Base-by-base conservation (phyloP, 1,140 invertebrate genomes). In the Conus ventricosus region DNA sequence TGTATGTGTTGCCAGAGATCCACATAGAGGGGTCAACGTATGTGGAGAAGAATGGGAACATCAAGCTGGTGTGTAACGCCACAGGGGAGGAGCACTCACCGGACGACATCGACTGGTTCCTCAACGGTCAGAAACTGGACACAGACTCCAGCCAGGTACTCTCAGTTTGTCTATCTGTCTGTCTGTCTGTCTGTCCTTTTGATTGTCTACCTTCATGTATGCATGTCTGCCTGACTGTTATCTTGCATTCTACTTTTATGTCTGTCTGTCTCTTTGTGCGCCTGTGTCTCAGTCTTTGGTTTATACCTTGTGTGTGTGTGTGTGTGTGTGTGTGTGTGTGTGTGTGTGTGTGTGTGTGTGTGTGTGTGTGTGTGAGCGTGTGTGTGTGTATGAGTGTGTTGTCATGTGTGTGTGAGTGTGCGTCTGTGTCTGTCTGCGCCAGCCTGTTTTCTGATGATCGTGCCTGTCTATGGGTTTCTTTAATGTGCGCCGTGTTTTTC, bases 61-160 rank as follows among this genome's bases (percentile, higher is more conserved):
- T 94, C 27, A 55, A 88, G 27, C 89, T 94, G 71, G 89, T 91
- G 84, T 94, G 94, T 87, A 94, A 94, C 88, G 93, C 93, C 11
- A 92, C 93, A 25, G 94, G 94, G 0, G 90, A 91, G 54, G 91
- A 92, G 3, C 91, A 93, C 80, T 90, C 93, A 0, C 93, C 94
- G 17, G 92, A 92, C 60, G 89, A 92, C 51, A 88, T 94, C 17
- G 92, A 93, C 85, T 94, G 94, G 94, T 94, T 93, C 90, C 91
- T 92, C 84, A 92, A 93, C 84, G 93, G 93, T 1, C 89, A 91
- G 57, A 91, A 91, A 87, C 91, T 94, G 23, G 63, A 89, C 25
- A 91, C 92, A 7, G 90, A 91, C 71, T 67, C 67, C 67, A 71
- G 67, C 23, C 67, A 71, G 67, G 67, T 71, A 20, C 67, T 39